phyloP scores from a whole-genome alignment of 2,113 vertebrate species.

The Phaethon lepturus region DNA sequence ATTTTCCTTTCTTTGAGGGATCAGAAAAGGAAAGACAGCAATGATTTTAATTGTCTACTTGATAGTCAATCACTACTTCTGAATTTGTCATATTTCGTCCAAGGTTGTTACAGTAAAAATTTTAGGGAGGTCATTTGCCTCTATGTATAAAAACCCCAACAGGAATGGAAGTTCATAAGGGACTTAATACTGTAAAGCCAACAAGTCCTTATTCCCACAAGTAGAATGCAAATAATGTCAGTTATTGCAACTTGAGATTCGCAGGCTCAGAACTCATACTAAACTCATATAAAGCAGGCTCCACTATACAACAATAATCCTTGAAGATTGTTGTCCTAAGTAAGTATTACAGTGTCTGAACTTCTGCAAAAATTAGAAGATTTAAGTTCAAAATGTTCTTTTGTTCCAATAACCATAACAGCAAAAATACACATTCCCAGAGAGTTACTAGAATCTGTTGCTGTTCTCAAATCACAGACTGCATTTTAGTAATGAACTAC shows the following conservation, averaged over 20 bases:
- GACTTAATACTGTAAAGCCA: background rate
- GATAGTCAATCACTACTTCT: background rate
- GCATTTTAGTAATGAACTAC: conserved; percentile 65
- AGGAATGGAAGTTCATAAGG: background rate
- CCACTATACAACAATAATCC: background rate
- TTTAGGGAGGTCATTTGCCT: background rate
- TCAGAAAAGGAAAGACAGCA: background rate
- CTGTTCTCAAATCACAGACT: conserved; percentile 49
- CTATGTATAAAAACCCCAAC: background rate
- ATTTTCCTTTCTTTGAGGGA: background rate
- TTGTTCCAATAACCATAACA: conserved; percentile 8
- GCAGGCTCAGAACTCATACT: background rate
- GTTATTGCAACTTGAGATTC: background rate
- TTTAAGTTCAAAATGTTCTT: background rate
- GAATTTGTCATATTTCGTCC: background rate
- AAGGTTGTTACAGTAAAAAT: background rate
- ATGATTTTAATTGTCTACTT: background rate
- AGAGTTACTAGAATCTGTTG: conserved; percentile 30
- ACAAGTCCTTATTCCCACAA: background rate
- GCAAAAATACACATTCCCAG: conserved; percentile 8
- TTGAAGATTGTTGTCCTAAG: background rate
- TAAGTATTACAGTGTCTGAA: background rate
- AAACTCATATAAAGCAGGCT: background rate
- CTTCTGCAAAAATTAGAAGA: background rate
- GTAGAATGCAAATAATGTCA: background rate